Evolutionary conservation across 30 jellyfish, hydroid and myxozoan species (phyloP), one percentile per base, ranked within the genome.

Genomic region (Nemopilema nomurai): DNA sequence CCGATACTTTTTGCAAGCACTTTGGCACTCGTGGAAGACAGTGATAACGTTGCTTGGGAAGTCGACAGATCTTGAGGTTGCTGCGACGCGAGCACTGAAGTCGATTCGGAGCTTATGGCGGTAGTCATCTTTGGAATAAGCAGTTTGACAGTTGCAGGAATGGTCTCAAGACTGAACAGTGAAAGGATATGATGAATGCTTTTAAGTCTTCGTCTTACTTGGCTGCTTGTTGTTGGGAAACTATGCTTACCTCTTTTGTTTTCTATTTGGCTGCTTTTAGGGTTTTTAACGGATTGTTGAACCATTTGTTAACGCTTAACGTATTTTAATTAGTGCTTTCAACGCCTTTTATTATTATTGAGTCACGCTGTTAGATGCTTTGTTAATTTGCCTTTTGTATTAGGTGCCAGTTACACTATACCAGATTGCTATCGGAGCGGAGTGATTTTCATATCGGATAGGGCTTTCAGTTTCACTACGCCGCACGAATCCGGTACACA

Each of bases 1-100:
- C 93, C 93, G 22, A 84, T 28, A 19, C 62, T 74, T 72, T 31
- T 74, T 69, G 49, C 30, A 30, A 84, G 76, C 73, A 72, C 73
- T 41, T 27, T 67, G 0, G 21, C 76, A 67, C 31, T 67, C 57
- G 13, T n/a, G n/a, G n/a, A n/a, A n/a, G n/a, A n/a, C n/a, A n/a
- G n/a, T n/a, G n/a, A n/a, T n/a, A n/a, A n/a, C 21, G 51, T 8
- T 4, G 6, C 57, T 13, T 13, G 57, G 13, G 57, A 41, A 41
- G 9, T 13, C 13, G 57, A 41, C 57, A 41, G 13, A 41, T 41
- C 9, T 13, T 41, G 9, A 41, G 57, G 13, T 41, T 41, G 6
- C 13, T 41, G 57, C 57, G 57, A 41, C 6, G 57, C 57, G 13
- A 41, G 57, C 9, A 41, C 9, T 41, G 57, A 6, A 41, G 57